Conservation (phyloP, 2,888 invertebrate species). For the Ichneumoninae sp. region DNA sequence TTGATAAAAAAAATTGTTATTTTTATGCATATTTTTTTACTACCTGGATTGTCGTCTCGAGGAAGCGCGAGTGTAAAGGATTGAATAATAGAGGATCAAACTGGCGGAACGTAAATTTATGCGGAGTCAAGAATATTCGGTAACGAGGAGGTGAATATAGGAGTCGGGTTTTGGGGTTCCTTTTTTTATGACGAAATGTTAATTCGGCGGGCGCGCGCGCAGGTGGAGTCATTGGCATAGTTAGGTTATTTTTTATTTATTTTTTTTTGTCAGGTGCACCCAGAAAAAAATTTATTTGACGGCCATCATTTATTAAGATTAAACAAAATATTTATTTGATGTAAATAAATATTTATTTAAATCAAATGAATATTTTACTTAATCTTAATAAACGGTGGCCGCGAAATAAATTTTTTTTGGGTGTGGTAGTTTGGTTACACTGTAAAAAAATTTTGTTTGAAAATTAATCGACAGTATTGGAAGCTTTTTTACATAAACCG, state of each 20-base stretch:
- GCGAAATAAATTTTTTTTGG: too few species aligned
- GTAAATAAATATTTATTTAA: too few species aligned
- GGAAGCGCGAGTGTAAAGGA: background rate
- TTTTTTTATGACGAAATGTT: background rate
- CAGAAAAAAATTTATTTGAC: too few species aligned
- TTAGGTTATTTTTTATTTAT: background rate
- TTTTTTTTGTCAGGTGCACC: background rate
- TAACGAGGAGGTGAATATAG: background rate
- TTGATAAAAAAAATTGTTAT: background rate
- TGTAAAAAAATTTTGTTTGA: too few species aligned
- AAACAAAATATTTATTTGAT: too few species aligned
- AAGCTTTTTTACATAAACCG: too few species aligned
- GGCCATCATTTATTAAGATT: too few species aligned
- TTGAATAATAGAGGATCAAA: slow-evolving; percentile 3
- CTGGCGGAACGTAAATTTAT: background rate
- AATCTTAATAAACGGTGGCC: too few species aligned
- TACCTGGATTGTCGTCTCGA: background rate
- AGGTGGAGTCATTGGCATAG: background rate
- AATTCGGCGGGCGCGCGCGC: background rate
- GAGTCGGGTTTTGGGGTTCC: background rate
- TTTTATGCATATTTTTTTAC: background rate
- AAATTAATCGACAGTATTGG: too few species aligned
- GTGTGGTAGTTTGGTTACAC: too few species aligned
- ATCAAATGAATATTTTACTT: too few species aligned
- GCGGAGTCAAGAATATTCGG: slow-evolving; percentile 6